These are phyloP conservation scores for Tolypeutes matacus DNA, from an alignment of 2,797 vertebrate genomes.

Conservation along the genomic window DNA sequence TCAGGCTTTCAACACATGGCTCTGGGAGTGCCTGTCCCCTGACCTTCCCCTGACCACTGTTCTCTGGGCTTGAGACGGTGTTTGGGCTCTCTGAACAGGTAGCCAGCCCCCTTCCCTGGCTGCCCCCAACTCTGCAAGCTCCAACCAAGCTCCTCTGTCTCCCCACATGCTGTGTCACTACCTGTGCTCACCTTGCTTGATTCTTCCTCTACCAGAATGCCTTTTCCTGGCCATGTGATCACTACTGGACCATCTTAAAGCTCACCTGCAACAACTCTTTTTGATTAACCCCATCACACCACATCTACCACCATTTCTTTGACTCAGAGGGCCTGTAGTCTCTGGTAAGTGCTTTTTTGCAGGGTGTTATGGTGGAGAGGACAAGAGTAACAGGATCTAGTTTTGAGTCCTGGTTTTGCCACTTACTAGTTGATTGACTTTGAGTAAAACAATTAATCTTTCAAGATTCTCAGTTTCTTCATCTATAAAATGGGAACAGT, in stretches of 20 bases:
- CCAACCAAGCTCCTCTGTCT: background rate
- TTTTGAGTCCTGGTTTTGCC: background rate
- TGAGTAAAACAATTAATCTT: conserved; percentile 16
- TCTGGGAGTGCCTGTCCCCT: background rate
- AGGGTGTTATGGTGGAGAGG: background rate
- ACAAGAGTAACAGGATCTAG: background rate
- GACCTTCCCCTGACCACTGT: background rate
- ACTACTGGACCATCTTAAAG: background rate
- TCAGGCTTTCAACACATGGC: background rate
- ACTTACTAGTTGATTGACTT: background rate
- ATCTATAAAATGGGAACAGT: conserved; percentile 16
- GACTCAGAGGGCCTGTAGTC: background rate
- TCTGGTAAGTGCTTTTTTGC: background rate
- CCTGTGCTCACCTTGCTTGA: background rate
- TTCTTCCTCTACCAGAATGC: background rate
- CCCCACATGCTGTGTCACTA: background rate
- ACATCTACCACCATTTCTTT: background rate
- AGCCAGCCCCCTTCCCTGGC: background rate
- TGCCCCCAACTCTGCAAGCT: background rate
- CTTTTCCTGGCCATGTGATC: background rate
- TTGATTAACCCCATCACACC: background rate
- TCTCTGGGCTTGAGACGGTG: background rate
- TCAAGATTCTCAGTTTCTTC: conserved; percentile 39
- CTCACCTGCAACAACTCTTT: background rate
- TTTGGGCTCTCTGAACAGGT: background rate